Evolutionary conservation across 2,113 vertebrate species (phyloP).

Genomic region (Passer montanus): DNA sequence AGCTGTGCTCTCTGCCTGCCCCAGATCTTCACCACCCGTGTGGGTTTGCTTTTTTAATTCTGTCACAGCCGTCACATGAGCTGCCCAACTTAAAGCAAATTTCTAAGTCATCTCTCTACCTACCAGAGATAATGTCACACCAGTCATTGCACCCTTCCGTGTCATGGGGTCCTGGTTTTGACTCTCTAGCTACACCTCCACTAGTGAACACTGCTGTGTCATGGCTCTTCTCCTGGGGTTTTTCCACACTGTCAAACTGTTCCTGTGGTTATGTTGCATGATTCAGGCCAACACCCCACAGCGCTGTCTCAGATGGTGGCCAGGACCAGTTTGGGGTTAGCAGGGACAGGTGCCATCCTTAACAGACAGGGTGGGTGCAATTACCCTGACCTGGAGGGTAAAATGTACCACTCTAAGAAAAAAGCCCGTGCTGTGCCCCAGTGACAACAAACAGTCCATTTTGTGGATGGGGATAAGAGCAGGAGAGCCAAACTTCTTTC

Average conservation of each 20-base stretch:
- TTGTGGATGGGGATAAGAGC: not conserved
- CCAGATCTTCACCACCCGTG: not conserved
- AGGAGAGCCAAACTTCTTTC: not conserved
- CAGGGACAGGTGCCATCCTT: not conserved
- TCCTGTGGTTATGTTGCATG: not conserved
- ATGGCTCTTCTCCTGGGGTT: not conserved
- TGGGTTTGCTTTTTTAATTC: not conserved
- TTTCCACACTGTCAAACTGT: not conserved
- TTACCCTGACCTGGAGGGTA: not conserved
- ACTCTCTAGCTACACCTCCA: not conserved
- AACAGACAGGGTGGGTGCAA: not conserved
- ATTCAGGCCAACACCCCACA: not conserved
- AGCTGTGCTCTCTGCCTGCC: not conserved
- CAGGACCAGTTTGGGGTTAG: not conserved
- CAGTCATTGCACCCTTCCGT: fast-evolving
- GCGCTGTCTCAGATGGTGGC: fast-evolving
- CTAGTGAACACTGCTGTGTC: not conserved
- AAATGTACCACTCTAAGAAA: not conserved
- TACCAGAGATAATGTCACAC: not conserved
- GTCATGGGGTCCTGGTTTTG: not conserved
- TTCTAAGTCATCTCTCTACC: not conserved
- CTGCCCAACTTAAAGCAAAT: not conserved
- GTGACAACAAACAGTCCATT: not conserved
- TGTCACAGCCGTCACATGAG: not conserved
- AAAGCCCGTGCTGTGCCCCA: not conserved